A percentile compares a stretch with the other conserved stretches of the same genome.
Evolutionary conservation across 1,140 invertebrate genomes (phyloP).

Genomic region (Pseudomyrmex dendroicus): DNA sequence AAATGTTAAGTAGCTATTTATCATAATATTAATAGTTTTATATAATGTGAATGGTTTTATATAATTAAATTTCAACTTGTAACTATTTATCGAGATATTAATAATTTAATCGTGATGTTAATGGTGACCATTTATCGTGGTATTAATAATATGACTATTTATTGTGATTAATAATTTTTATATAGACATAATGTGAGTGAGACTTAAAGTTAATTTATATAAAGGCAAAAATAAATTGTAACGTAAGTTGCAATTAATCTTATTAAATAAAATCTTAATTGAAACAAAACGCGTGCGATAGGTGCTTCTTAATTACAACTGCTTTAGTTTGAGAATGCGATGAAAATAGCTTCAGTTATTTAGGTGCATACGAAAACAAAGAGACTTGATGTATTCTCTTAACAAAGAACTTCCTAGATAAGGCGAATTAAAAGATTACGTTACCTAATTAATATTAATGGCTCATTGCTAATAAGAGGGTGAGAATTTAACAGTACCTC

Average conservation of each 20-base stretch:
- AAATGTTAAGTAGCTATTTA: too few species aligned
- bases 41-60: too few species aligned
- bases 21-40: too few species aligned
- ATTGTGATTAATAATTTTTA: too few species aligned
- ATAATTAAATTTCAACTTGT: too few species aligned
- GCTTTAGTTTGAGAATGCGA: neutral
- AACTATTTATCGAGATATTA: neutral
- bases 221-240: neutral
- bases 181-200: too few species aligned
- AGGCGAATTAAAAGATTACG: slow-evolving; percentile 60
- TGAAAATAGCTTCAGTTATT: slow-evolving; percentile 26
- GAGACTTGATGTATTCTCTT: slow-evolving; percentile 10
- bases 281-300: slow-evolving; percentile 24
- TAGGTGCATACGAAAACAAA: slow-evolving; percentile 23
- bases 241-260: neutral
- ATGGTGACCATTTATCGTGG: too few species aligned
- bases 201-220: neutral
- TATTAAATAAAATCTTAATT: neutral
- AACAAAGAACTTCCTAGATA: neutral
- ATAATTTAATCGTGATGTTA: neutral
- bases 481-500: slow-evolving; percentile 64
- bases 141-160: neutral
- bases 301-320: slow-evolving; percentile 16
- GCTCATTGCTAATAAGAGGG: slow-evolving; percentile 20
- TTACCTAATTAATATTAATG: slow-evolving; percentile 62